phyloP scores from a whole-genome alignment of 2,113 vertebrate species.

The Collichthys lucidus region DNA sequence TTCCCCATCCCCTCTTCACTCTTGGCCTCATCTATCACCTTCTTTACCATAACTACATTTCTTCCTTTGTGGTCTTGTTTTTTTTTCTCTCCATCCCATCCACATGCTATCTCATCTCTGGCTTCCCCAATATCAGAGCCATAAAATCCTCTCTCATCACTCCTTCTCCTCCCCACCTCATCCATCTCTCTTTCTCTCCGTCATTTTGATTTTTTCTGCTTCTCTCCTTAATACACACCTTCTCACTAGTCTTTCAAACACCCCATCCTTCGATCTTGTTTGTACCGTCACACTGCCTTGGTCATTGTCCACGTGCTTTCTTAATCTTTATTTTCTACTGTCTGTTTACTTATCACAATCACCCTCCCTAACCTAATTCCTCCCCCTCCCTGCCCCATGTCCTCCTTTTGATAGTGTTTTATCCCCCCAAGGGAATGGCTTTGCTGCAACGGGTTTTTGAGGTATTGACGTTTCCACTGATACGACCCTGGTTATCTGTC shows the following conservation, averaged over 20 bases:
- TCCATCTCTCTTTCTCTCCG: slow-evolving; percentile 52
- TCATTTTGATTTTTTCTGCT: slow-evolving; percentile 56
- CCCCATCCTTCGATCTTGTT: slow-evolving; percentile 38
- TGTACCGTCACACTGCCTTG: slow-evolving; percentile 20
- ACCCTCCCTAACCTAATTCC: slow-evolving; percentile 18
- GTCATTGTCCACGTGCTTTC: slow-evolving; percentile 57
- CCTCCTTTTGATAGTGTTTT: slow-evolving; percentile 62
- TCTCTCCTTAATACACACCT: slow-evolving; percentile 12
- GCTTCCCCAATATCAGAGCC: slow-evolving; percentile 25
- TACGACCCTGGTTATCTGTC: slow-evolving; percentile 77
- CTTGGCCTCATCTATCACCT: slow-evolving; percentile 57
- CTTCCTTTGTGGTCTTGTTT: slow-evolving; percentile 20
- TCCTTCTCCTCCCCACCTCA: slow-evolving; percentile 45
- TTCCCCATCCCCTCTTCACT: slow-evolving; percentile 18
- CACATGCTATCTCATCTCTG: slow-evolving; percentile 49
- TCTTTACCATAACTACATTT: slow-evolving; percentile 59
- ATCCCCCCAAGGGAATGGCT: slow-evolving; percentile 56
- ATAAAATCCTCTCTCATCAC: slow-evolving; percentile 59
- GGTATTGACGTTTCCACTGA: slow-evolving; percentile 80
- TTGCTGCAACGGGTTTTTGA: slow-evolving; percentile 73
- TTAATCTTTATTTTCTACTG: slow-evolving; percentile 65
- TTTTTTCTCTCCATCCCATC: slow-evolving; percentile 16
- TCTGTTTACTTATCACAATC: slow-evolving; percentile 69
- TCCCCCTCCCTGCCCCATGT: slow-evolving; percentile 8
- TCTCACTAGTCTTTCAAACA: slow-evolving; percentile 45